Evolutionary conservation across 2,113 vertebrate species (phyloP).

Genomic region (Irena cyanogastra): DNA sequence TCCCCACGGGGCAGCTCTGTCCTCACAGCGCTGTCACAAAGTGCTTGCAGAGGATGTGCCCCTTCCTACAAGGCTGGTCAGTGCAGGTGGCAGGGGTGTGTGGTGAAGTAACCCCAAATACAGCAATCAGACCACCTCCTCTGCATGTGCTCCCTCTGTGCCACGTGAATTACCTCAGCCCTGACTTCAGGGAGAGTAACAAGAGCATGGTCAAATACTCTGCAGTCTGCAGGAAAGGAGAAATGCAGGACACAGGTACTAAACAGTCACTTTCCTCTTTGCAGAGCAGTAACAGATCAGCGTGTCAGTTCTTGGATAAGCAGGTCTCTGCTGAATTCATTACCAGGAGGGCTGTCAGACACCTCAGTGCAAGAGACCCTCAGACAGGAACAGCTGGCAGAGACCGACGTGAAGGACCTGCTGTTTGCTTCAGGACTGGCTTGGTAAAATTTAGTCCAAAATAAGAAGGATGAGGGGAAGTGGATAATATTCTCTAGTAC

Average conservation of each 20-base stretch:
- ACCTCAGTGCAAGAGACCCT: not conserved
- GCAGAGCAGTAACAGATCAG: not conserved
- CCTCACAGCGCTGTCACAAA: accelerated
- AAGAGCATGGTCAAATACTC: not conserved
- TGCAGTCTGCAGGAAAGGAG: not conserved
- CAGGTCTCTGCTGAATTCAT: not conserved
- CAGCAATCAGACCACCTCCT: not conserved
- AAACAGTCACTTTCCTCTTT: not conserved
- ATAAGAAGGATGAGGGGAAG: not conserved
- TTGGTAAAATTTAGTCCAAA: not conserved
- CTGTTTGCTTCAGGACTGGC: not conserved
- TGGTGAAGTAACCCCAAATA: not conserved
- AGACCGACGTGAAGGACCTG: not conserved
- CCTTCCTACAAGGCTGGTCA: accelerated
- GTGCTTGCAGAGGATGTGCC: not conserved
- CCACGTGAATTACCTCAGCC: not conserved
- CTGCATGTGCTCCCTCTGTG: not conserved
- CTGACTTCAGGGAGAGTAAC: not conserved
- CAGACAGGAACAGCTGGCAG: not conserved
- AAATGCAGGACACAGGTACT: not conserved
- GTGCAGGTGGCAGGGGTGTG: not conserved
- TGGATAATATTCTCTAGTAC: not conserved
- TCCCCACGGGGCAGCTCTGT: not conserved
- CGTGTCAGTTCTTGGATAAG: not conserved
- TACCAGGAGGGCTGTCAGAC: not conserved